phyloP scores from a whole-genome alignment of 1,140 invertebrate genomes.

The Drosophila elegans region DNA sequence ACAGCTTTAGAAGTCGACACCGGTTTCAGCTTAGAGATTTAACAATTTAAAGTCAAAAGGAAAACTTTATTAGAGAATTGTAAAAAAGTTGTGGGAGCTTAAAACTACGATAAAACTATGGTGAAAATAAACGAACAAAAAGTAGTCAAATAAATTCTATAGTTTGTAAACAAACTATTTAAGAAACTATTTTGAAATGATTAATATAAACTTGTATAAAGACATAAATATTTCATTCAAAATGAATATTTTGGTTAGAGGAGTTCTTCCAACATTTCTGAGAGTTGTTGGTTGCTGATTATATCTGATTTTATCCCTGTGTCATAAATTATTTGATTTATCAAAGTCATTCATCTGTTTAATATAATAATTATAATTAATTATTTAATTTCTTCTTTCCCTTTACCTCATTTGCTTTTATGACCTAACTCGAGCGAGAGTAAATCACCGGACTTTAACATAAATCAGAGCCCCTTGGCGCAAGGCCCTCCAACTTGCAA shows the following conservation, averaged over 20 bases:
- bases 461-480: slow-evolving; percentile 17
- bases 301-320: no score
- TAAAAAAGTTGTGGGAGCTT: no score
- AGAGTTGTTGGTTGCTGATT: no score
- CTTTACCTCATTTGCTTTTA: not conserved
- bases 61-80: not conserved
- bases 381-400: not conserved
- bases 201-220: no score
- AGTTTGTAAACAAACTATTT: no score
- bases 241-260: no score
- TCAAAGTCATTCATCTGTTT: not conserved
- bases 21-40: slow-evolving; percentile 12
- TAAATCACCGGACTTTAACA: slow-evolving; percentile 9
- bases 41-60: slow-evolving; percentile 8
- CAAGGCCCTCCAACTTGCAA: slow-evolving; percentile 10
- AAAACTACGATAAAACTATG: no score
- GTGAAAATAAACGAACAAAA: no score
- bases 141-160: no score
- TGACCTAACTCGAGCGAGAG: not conserved
- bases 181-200: no score
- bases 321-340: not conserved
- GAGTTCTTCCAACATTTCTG: no score
- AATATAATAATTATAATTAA: not conserved
- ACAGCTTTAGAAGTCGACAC: slow-evolving; percentile 12
- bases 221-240: no score